Percentiles rank a stretch among this genome's conserved stretches.
phyloP scores from a whole-genome alignment of 2,888 invertebrate species.

The Melanchra persicariae region DNA sequence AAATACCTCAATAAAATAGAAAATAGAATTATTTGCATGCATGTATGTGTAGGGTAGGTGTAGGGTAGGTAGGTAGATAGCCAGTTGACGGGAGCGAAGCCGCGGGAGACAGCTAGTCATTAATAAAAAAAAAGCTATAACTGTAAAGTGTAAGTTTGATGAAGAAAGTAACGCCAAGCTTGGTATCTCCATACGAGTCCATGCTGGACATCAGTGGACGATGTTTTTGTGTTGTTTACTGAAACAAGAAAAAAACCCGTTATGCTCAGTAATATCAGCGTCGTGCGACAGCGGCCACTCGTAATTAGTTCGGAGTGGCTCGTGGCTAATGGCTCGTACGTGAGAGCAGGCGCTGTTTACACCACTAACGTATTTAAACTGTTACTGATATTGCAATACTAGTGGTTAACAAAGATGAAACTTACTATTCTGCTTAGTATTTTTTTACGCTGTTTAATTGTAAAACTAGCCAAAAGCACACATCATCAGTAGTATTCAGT shows the following conservation, averaged over 20 bases:
- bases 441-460: not conserved
- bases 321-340: conserved; percentile 51
- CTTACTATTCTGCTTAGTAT: not conserved
- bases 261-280: not conserved
- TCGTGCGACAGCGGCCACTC: conserved; percentile 11
- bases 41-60: too few species aligned
- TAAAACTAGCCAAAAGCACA: not conserved
- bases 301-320: conserved; percentile 45
- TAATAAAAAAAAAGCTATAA: too few species aligned
- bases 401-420: not conserved
- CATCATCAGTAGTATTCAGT: too few species aligned
- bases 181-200: not conserved
- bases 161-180: not conserved
- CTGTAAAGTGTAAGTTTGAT: not conserved
- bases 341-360: conserved; percentile 26
- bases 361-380: conserved; percentile 1
- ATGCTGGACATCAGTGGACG: not conserved
- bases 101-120: too few species aligned
- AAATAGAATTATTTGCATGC: too few species aligned
- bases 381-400: not conserved
- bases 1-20: too few species aligned
- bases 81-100: too few species aligned
- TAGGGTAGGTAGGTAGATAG: too few species aligned
- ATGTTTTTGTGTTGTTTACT: not conserved
- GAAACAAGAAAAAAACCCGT: conserved; percentile 22